phyloP scores from a whole-genome alignment of 2,888 invertebrate species.

The Perithous albicinctus region DNA sequence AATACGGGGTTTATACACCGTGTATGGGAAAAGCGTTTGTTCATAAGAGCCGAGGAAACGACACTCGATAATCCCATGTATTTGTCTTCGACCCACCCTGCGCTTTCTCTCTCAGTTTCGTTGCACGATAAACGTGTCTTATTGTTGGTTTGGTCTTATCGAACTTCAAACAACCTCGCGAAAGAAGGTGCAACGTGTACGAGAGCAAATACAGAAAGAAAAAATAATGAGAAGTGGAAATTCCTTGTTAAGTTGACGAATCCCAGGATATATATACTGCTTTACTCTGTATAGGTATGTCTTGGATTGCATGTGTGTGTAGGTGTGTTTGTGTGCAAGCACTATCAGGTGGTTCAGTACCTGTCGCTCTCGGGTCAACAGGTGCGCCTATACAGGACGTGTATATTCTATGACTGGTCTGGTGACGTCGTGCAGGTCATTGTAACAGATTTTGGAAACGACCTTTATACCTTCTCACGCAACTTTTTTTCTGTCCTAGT shows the following conservation, averaged over 20 bases:
- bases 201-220: slow-evolving; percentile 65
- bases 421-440: slow-evolving; percentile 18
- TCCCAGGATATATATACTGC: slow-evolving; percentile 28
- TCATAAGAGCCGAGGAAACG: slow-evolving; percentile 36
- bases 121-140: slow-evolving; percentile 49
- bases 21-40: slow-evolving; percentile 48
- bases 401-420: slow-evolving; percentile 4
- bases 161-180: slow-evolving; percentile 72
- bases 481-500: neutral
- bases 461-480: neutral
- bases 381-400: slow-evolving; percentile 44
- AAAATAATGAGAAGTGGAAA: slow-evolving; percentile 12
- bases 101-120: slow-evolving; percentile 10
- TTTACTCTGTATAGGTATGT: neutral
- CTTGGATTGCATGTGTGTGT: no score
- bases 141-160: slow-evolving; percentile 75
- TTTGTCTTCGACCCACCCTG: slow-evolving; percentile 65
- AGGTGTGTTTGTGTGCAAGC: slow-evolving; percentile 1
- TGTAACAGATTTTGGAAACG: slow-evolving; percentile 15
- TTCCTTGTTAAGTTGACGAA: slow-evolving; percentile 23
- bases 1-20: neutral
- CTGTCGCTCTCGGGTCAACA: slow-evolving; percentile 42
- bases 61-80: slow-evolving; percentile 61
- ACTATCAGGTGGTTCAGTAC: slow-evolving; percentile 32
- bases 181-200: slow-evolving; percentile 68